Base-by-base conservation (phyloP, 2,888 invertebrate genomes). In the Drosophila buzzatii region DNA sequence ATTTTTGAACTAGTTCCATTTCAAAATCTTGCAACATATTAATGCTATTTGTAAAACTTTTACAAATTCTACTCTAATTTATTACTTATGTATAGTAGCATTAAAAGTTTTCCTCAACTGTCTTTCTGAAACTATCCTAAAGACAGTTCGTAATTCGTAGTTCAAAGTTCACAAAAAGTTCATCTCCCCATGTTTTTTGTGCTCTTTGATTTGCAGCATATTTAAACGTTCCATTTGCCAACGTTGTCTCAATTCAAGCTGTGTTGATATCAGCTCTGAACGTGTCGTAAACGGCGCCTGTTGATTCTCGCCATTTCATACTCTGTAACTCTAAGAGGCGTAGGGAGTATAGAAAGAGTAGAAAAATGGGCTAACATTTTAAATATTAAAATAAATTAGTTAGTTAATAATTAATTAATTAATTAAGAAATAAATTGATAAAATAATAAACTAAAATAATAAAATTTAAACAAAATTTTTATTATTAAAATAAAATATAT, bases 201-300 rank as follows among this genome's bases (percentile, higher is more conserved):
- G n/a, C n/a, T 55, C 49, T 45, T 62, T 68, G 23, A 73, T 61
- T 64, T 56, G 10, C 49, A 68, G 70, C 74, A 71, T 75, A 60
- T 65, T 77, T 61, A 62, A 69, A 71, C 71, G 74, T 76, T 81
- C 79, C 76, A 81, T 82, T 76, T 82, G 70, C 81, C 58, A 57
- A 57, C 79, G 64, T 73, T 76, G 73, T 70, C 64, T 64, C 55
- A 57, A 45, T 45, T 58, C 58, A 44, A 44, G 65, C 27, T 23
- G 23, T 23, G 37, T 23, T 14, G 37, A 14, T 37, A 42, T 37
- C 27, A 18, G 37, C 39, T 33, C 18, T 8, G 16, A 42, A 44
- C 44, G 39, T 23, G 23, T 47, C 59, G 31, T 31, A 51, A 65
- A 65, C 39, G 61, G 49, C 37, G 44, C 65, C 52, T 31, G 35